Conservation (phyloP, 2,797 vertebrate genomes). For the Cirrhinus mrigala region DNA sequence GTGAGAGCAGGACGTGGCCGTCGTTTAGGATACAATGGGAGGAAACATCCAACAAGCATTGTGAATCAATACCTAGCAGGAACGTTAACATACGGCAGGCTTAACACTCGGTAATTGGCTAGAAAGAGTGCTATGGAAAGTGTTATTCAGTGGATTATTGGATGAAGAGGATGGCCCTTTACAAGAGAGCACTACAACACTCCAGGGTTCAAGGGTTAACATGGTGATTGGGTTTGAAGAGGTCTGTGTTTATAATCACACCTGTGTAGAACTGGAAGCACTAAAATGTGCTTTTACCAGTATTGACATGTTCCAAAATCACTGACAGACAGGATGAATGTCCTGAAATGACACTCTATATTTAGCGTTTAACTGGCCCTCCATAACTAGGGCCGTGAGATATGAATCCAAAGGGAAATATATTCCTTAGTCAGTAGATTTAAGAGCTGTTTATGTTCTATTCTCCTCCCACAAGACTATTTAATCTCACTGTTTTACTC, state of each 20-base stretch:
- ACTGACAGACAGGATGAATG: slow-evolving; percentile 4
- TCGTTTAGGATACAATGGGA: slow-evolving; percentile 21
- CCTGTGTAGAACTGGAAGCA: slow-evolving; percentile 39
- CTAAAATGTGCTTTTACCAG: slow-evolving; percentile 12
- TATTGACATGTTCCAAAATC: slow-evolving; percentile 33
- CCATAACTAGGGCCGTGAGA: slow-evolving; percentile 48
- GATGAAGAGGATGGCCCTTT: slow-evolving; percentile 41
- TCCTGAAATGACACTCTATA: slow-evolving; percentile 13
- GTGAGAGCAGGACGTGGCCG: not conserved
- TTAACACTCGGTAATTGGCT: slow-evolving; percentile 39
- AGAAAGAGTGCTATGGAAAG: slow-evolving; percentile 13
- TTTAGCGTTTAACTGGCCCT: slow-evolving; percentile 16
- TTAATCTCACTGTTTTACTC: slow-evolving; percentile 57
- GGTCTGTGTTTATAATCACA: slow-evolving; percentile 30
- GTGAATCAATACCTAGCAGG: slow-evolving; percentile 30
- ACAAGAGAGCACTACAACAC: slow-evolving; percentile 35
- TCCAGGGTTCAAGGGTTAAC: slow-evolving; percentile 38
- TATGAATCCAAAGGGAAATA: slow-evolving; percentile 57
- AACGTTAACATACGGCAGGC: slow-evolving; percentile 21
- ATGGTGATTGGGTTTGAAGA: slow-evolving; percentile 42
- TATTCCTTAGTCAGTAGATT: slow-evolving; percentile 58
- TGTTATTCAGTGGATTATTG: slow-evolving; percentile 51
- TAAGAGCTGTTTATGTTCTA: slow-evolving; percentile 56
- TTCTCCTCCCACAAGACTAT: slow-evolving; percentile 55
- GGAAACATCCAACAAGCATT: slow-evolving; percentile 37